These are phyloP conservation scores for Hippopotamyrus pictus DNA, from an alignment of 2,797 vertebrate species.

Conservation along the genomic window DNA sequence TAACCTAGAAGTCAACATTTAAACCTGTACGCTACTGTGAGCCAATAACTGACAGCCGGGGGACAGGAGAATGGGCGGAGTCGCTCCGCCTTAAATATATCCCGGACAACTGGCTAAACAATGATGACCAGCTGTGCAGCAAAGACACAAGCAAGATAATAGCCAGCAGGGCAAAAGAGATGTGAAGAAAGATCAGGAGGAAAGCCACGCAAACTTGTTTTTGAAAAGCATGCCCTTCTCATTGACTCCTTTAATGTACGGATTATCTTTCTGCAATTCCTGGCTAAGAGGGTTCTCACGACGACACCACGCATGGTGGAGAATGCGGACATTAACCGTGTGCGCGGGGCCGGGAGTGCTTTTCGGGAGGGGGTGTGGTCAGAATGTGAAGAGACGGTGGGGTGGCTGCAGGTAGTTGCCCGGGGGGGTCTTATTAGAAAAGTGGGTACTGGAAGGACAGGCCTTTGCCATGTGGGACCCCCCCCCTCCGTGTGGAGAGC, in stretches of 20 bases:
- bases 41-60: not conserved
- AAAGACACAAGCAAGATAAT: not conserved
- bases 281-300: not conserved
- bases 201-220: not conserved
- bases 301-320: not conserved
- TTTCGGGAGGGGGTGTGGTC: not conserved
- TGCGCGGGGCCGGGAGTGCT: not conserved
- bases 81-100: not conserved
- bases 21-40: not conserved
- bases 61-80: not conserved
- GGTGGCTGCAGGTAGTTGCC: not conserved
- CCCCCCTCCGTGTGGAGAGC: not conserved
- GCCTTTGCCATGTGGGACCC: not conserved
- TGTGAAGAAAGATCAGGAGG: not conserved
- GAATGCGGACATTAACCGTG: not conserved
- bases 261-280: not conserved
- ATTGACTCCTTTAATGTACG: not conserved
- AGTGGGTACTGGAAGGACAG: not conserved
- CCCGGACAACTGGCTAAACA: not conserved
- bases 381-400: not conserved
- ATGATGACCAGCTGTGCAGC: not conserved
- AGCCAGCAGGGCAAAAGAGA: not conserved
- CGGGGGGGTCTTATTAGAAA: not conserved
- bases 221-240: not conserved
- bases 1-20: not conserved